Base-by-base conservation (phyloP, 2,797 vertebrate species). In the Oreortyx pictus region DNA sequence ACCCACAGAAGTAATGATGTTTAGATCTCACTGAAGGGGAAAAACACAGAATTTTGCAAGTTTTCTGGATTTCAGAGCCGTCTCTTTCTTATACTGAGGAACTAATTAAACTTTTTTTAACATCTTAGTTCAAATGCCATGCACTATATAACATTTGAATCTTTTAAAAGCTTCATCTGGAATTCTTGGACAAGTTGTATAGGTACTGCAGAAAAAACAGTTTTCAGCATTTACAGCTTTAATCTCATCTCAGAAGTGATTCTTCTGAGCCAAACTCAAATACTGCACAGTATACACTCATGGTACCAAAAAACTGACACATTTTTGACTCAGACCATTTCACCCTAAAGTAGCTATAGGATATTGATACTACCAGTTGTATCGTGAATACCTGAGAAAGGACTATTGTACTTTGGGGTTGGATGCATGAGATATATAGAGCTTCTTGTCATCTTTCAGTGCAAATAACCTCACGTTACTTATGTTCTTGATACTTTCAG, bases 141-240 rank as follows among this genome's bases (percentile, higher is more conserved):
- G 49, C 37, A 68, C 65, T 78, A 3, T 77, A 78, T 80, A 49
- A 74, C 54, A 89, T 80, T 90, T 82, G 31, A 74, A 85, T 57
- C 61, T 85, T 95, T 89, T 54, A 89, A 56, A 89, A 85, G 31
- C 57, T 84, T 95, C 92, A 71, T 84, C 78, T 94, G 81, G 52
- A 57, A 74, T 75, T 88, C 79, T 79, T 80, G 72, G 57, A 54
- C 65, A 78, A 87, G 82, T 74, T 92, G 61, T 89, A 61, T 54
- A 92, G 79, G 70, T 12, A 50, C 7, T 65, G 71, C 82, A 71
- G 17, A 4, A 61, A 54, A 88, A 68, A 82, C 61, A 85, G 85
- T 54, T 82, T 89, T 54, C 57, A 82, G 10, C n/a, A 47, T 31
- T 89, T 82, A 31, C 0, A 50, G 44, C 43, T 88, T 73, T 85